Evolutionary conservation across 1,140 invertebrate genomes (phyloP).

Genomic region (Drosophila novamexicana): DNA sequence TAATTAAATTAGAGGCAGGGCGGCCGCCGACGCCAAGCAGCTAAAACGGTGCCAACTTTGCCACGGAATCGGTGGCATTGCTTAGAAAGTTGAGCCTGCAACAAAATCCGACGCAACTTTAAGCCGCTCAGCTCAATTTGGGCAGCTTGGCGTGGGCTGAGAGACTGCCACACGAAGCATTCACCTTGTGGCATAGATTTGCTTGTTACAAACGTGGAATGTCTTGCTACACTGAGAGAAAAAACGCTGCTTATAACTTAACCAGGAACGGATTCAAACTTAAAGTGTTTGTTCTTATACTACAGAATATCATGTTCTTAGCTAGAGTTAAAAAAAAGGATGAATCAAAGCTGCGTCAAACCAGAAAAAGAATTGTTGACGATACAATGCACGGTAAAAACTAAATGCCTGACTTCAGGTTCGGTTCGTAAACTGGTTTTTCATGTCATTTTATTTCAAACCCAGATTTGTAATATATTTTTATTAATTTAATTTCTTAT

Average conservation of each 20-base stretch:
- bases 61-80: constrained; percentile 45
- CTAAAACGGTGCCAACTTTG: constrained; percentile 26
- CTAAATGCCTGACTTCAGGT: too few species aligned
- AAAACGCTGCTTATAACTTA: background rate
- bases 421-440: too few species aligned
- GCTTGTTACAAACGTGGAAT: constrained; percentile 13
- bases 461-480: too few species aligned
- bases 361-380: too few species aligned
- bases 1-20: constrained; percentile 74
- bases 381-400: too few species aligned
- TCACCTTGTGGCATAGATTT: constrained; percentile 36
- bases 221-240: constrained; percentile 29
- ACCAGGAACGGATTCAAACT: background rate
- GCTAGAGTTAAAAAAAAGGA: too few species aligned
- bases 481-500: too few species aligned
- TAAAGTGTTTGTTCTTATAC: background rate
- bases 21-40: constrained; percentile 12
- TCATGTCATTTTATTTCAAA: too few species aligned
- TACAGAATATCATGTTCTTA: too few species aligned
- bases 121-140: constrained; percentile 41
- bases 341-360: too few species aligned
- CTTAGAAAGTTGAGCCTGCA: constrained; percentile 57
- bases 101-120: constrained; percentile 14
- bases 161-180: constrained; percentile 29
- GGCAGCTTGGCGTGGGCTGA: constrained; percentile 31